phyloP scores from a whole-genome alignment of 2,113 vertebrate species.

The Suricata suricatta region DNA sequence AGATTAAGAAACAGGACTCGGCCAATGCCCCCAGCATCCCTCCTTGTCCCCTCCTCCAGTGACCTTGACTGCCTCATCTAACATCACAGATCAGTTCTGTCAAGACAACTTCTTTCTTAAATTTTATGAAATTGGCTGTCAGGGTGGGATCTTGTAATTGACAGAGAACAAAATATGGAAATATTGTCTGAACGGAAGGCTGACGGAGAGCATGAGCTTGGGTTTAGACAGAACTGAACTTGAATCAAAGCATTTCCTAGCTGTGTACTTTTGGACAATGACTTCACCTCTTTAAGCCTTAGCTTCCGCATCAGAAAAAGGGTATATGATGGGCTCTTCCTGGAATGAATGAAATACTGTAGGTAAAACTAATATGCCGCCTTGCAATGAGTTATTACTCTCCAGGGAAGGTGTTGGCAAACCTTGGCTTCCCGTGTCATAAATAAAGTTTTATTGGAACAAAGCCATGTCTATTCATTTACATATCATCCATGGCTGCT shows the following conservation, averaged over 20 bases:
- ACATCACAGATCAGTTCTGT: background rate
- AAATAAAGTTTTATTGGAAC: background rate
- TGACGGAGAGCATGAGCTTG: background rate
- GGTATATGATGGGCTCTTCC: background rate
- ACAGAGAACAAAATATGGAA: background rate
- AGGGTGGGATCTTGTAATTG: background rate
- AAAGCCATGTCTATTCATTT: background rate
- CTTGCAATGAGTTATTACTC: background rate
- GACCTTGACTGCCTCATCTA: background rate
- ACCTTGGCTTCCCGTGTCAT: background rate
- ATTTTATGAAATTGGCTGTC: background rate
- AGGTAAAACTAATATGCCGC: background rate
- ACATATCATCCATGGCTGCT: background rate
- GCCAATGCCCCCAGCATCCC: too few species aligned
- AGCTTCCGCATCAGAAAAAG: background rate
- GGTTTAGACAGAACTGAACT: background rate
- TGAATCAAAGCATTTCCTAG: too few species aligned
- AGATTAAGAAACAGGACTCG: background rate
- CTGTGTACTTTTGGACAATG: background rate
- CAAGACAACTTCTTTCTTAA: background rate
- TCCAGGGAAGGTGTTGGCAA: background rate
- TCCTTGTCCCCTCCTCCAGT: accelerated
- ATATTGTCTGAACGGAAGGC: accelerated
- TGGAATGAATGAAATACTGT: background rate
- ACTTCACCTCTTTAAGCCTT: background rate